Conservation (phyloP, 1,140 invertebrate genomes). For the Aphidius gifuensis region DNA sequence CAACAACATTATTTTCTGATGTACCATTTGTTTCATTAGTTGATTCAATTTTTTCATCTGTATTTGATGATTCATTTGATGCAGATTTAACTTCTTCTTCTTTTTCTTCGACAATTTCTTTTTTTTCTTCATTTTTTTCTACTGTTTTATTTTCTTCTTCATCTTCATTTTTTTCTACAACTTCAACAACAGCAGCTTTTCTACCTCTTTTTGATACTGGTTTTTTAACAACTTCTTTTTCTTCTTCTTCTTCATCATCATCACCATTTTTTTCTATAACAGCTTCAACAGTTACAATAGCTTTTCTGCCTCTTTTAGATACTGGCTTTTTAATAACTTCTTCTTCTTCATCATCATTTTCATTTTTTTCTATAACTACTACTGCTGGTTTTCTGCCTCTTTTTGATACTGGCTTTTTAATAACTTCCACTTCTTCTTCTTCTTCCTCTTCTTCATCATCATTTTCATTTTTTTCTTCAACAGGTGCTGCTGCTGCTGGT, state of each 20-base stretch:
- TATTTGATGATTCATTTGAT: neutral
- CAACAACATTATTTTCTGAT: constrained; percentile 13
- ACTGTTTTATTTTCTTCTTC: neutral
- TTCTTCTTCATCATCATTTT: neutral
- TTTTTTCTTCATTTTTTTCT: neutral
- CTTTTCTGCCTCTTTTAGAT: constrained; percentile 13
- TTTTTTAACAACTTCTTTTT: constrained; percentile 31
- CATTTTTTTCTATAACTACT: too few species aligned
- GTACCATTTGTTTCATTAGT: too few species aligned
- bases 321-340: neutral
- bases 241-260: neutral
- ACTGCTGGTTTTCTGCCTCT: too few species aligned
- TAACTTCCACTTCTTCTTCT: constrained; percentile 17
- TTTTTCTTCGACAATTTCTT: neutral
- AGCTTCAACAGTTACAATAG: neutral
- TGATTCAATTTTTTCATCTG: constrained; percentile 13
- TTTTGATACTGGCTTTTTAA: too few species aligned
- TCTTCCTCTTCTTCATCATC: constrained; percentile 27
- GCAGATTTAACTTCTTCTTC: constrained; percentile 21
- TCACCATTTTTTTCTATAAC: neutral
- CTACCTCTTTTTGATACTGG: constrained; percentile 33
- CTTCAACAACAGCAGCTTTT: constrained; percentile 16
- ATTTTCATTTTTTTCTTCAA: neutral
- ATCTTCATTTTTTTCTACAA: constrained; percentile 4
- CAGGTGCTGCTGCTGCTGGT: neutral